phyloP scores from a whole-genome alignment of 2,888 invertebrate species.

The Polydesmus complanatus region DNA sequence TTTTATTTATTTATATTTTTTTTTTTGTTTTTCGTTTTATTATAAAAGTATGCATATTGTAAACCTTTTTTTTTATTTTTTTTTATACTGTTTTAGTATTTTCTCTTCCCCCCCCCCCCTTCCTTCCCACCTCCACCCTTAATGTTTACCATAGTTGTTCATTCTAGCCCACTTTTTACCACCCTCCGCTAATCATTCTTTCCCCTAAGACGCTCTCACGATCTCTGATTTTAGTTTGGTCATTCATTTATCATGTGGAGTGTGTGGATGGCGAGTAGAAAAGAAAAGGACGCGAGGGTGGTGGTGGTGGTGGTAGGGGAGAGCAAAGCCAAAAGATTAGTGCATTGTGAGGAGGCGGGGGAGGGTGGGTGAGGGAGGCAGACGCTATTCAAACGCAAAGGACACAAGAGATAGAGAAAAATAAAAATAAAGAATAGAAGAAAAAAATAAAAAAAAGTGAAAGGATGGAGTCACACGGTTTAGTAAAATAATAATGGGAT shows the following conservation, averaged over 20 bases:
- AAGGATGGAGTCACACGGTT: neutral
- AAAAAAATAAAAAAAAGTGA: too few species aligned
- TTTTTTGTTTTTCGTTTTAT: too few species aligned
- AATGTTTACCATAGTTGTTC: neutral
- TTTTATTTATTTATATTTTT: too few species aligned
- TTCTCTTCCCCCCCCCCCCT: neutral
- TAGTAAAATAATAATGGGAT: neutral
- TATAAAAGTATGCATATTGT: neutral
- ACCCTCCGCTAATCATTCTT: slow-evolving; percentile 1
- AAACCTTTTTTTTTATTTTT: neutral
- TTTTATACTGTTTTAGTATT: too few species aligned
- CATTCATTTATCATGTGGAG: slow-evolving; percentile 10
- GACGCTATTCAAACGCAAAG: neutral
- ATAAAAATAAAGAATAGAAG: too few species aligned
- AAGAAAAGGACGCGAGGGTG: neutral
- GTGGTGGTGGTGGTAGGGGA: neutral
- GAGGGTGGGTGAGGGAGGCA: neutral
- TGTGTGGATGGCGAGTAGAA: neutral
- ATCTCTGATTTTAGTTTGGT: slow-evolving; percentile 5
- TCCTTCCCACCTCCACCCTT: neutral
- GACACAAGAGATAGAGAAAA: too few species aligned
- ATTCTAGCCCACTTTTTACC: neutral
- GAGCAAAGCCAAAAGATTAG: neutral
- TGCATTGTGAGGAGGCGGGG: neutral
- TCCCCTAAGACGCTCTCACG: neutral